A percentile compares a stretch with the other conserved stretches of the same genome.
Evolutionary conservation across 2,797 vertebrate genomes (phyloP).

Genomic region (Mus spretus): DNA sequence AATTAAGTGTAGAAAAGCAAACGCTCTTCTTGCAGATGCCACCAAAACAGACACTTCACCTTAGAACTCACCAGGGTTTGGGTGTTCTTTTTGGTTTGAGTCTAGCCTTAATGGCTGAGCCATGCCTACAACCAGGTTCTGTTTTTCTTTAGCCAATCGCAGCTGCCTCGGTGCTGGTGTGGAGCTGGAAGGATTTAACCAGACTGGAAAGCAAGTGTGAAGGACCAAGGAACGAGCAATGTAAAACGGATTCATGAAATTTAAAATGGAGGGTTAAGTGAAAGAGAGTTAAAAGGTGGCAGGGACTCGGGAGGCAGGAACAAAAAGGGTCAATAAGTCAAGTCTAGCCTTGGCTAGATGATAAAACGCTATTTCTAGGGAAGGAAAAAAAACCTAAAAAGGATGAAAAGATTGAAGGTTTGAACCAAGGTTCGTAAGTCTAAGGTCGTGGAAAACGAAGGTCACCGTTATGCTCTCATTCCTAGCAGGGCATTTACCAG

Average conservation of each 20-base stretch:
- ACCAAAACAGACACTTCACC: neutral
- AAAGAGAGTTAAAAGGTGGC: neutral
- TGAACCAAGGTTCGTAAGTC: neutral
- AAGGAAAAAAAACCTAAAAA: neutral
- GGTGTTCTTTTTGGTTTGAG: constrained; percentile 28
- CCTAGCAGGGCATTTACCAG: neutral
- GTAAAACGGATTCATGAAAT: neutral
- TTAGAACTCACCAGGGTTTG: neutral
- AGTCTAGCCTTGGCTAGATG: neutral
- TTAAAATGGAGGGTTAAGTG: neutral
- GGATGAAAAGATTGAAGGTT: neutral
- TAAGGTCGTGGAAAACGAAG: neutral
- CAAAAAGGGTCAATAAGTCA: neutral
- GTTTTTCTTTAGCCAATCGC: neutral
- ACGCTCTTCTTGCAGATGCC: neutral
- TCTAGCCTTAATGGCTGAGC: neutral
- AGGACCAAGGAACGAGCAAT: neutral
- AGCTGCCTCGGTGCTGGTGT: neutral
- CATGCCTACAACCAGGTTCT: neutral
- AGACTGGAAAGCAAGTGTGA: constrained; percentile 2
- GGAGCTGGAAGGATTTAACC: neutral
- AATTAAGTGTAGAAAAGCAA: neutral
- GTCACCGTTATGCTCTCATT: neutral
- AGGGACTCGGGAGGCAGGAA: neutral
- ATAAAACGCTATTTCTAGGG: neutral